A percentile compares a stretch with the other conserved stretches of the same genome.
Evolutionary conservation across 2,888 invertebrate genomes (phyloP).

Genomic region (Dicranocentrus wangi): DNA sequence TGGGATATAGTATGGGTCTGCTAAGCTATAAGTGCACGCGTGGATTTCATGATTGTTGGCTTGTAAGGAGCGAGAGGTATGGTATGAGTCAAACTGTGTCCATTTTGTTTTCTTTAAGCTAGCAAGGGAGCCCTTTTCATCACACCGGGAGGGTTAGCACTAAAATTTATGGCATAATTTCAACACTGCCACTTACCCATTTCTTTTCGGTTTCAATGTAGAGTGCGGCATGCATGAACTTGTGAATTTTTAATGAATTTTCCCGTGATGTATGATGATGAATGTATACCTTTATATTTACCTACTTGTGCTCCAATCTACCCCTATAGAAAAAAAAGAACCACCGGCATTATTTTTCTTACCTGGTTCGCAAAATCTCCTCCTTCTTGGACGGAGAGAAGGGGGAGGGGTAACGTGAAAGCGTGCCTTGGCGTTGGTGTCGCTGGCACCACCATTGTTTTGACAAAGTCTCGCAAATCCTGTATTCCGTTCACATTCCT

Average conservation of each 20-base stretch:
- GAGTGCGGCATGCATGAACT: background rate
- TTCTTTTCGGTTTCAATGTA: background rate
- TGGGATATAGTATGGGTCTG: too few relatives aligned
- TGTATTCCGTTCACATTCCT: slow-evolving; percentile 83
- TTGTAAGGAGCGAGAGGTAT: too few relatives aligned
- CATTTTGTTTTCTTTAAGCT: slow-evolving; percentile 30
- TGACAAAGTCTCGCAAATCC: slow-evolving; percentile 86
- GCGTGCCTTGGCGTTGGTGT: slow-evolving; percentile 75
- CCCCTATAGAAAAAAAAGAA: background rate
- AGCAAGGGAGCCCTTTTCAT: slow-evolving; percentile 40
- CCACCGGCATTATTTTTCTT: background rate
- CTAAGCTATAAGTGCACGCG: too few relatives aligned
- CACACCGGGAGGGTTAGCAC: slow-evolving; percentile 29
- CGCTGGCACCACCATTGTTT: slow-evolving; percentile 79
- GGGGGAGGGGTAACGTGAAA: slow-evolving; percentile 69
- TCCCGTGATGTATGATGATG: slow-evolving; percentile 39
- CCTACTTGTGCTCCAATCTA: background rate
- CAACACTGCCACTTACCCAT: background rate
- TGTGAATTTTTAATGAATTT: slow-evolving; percentile 46
- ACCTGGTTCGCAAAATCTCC: slow-evolving; percentile 55
- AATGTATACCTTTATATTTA: slow-evolving; percentile 18
- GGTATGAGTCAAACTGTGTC: slow-evolving; percentile 23
- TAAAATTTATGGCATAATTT: slow-evolving; percentile 58
- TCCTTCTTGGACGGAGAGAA: slow-evolving; percentile 58
- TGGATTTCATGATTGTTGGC: too few relatives aligned